phyloP scores from a whole-genome alignment of 2,888 invertebrate genomes.

The Atethmia centrago region DNA sequence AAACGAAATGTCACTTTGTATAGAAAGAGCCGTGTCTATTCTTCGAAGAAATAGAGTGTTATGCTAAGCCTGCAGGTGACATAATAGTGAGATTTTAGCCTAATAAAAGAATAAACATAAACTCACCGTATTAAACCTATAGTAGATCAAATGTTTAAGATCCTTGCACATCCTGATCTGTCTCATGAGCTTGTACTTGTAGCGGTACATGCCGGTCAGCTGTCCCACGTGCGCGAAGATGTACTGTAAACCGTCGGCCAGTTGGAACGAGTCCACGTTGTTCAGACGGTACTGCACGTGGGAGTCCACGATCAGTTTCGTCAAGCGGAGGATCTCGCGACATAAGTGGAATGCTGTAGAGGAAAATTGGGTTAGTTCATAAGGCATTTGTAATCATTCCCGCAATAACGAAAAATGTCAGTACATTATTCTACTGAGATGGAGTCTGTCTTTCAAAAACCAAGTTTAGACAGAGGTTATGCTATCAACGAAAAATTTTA shows the following conservation, averaged over 20 bases:
- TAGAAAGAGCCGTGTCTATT: no score
- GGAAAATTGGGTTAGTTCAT: not conserved
- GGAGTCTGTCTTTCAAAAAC: not conserved
- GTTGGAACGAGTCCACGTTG: constrained; percentile 99
- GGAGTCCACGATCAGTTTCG: constrained; percentile 99
- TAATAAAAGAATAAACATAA: not conserved
- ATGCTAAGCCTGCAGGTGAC: no score
- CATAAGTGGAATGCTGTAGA: constrained; percentile 98
- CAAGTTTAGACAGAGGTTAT: not conserved
- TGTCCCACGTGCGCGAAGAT: constrained; percentile 99
- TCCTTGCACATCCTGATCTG: constrained; percentile 99
- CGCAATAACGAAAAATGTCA: not conserved
- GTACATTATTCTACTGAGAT: not conserved
- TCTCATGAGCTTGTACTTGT: constrained; percentile 99
- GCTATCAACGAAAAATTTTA: not conserved
- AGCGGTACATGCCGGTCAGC: constrained; percentile 99
- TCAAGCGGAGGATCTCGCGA: constrained; percentile 99
- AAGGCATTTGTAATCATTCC: not conserved
- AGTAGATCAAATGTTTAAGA: constrained; percentile 99
- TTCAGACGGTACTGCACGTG: constrained; percentile 99
- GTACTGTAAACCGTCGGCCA: constrained; percentile 99
- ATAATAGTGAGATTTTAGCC: no score
- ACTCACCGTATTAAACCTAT: constrained; percentile 98
- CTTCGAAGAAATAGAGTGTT: no score
- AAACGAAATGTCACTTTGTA: no score